Evolutionary conservation across 2,797 vertebrate genomes (phyloP).

Genomic region (Tenualosa ilisha): DNA sequence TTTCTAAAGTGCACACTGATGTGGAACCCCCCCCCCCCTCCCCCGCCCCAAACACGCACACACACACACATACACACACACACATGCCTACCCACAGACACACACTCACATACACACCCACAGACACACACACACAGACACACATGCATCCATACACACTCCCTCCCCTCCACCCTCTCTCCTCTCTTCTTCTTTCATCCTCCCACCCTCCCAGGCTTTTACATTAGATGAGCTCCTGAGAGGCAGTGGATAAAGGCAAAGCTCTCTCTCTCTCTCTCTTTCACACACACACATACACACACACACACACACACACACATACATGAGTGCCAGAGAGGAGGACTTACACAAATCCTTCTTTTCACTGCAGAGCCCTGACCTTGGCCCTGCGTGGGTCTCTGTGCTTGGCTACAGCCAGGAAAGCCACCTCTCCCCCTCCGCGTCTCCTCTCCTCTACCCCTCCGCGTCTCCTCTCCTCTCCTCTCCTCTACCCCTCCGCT

Average conservation of each 20-base stretch:
- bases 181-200: too few species aligned
- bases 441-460: too few species aligned
- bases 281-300: conserved; percentile 6
- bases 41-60: not conserved
- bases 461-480: too few species aligned
- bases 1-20: not conserved
- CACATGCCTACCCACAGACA: too few species aligned
- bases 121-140: conserved; percentile 13
- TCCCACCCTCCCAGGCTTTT: not conserved
- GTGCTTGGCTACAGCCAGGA: conserved; percentile 15
- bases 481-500: too few species aligned
- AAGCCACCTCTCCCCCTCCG: not conserved
- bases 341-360: conserved; percentile 3
- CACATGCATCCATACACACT: not conserved
- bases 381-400: conserved; percentile 18
- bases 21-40: not conserved
- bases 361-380: conserved; percentile 28
- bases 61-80: too few species aligned
- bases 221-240: conserved; percentile 16
- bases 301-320: not conserved
- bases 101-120: not conserved
- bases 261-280: not conserved
- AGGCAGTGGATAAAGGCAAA: conserved; percentile 15
- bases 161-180: not conserved
- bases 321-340: not conserved